These are phyloP conservation scores for Ancistrus triradiatus DNA, from an alignment of 2,113 vertebrate genomes.

Conservation along the genomic window DNA sequence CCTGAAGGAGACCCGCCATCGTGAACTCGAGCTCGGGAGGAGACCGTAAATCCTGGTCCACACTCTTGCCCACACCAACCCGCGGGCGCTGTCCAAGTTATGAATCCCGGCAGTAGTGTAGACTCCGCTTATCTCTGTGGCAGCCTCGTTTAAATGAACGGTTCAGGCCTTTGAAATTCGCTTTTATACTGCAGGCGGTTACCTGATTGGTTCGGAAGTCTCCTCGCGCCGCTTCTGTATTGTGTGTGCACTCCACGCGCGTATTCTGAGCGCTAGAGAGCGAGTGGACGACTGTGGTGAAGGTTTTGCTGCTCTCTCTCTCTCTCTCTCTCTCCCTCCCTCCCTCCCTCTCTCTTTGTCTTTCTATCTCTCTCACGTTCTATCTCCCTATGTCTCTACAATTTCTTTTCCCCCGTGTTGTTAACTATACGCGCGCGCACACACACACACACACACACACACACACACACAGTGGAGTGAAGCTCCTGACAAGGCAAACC, in stretches of 20 bases:
- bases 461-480: no score
- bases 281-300: conserved; percentile 62
- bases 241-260: no score
- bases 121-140: background rate
- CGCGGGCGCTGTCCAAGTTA: conserved; percentile 73
- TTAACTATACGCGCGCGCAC: no score
- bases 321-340: conserved; percentile 41
- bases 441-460: no score
- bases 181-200: background rate
- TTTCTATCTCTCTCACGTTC: conserved; percentile 22
- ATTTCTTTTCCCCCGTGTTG: conserved; percentile 33
- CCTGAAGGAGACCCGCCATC: conserved; percentile 74
- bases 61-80: background rate
- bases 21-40: conserved; percentile 45
- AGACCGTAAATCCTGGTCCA: conserved; percentile 17
- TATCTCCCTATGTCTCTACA: conserved; percentile 11
- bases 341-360: background rate
- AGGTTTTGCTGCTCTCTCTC: conserved; percentile 49
- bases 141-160: background rate
- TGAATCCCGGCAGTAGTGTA: conserved; percentile 47
- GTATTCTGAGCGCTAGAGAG: conserved; percentile 36
- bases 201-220: background rate
- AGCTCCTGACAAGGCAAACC: no score
- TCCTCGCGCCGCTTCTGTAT: background rate
- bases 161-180: background rate